These are phyloP conservation scores for Mercenaria mercenaria DNA, from an alignment of 1,140 invertebrate genomes.

Conservation along the genomic window DNA sequence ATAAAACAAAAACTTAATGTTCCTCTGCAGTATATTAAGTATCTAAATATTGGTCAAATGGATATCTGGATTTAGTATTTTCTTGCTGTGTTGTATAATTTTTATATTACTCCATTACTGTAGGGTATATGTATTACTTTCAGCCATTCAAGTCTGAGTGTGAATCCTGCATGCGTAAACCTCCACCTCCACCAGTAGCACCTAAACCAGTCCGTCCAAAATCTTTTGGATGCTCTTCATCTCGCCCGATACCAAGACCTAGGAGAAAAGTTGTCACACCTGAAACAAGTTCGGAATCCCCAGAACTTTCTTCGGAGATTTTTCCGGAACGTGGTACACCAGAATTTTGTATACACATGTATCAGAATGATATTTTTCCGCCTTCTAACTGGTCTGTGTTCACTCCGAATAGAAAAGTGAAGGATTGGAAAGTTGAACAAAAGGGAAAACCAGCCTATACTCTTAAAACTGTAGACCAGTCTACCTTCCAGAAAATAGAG, in stretches of 20 bases:
- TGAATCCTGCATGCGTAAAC: background rate
- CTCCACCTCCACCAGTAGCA: background rate
- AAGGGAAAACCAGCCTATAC: conserved; percentile 21
- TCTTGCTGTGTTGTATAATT: too few species aligned
- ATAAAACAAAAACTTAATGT: too few species aligned
- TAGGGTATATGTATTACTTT: too few species aligned
- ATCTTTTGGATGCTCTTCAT: background rate
- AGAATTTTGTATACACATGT: conserved; percentile 65
- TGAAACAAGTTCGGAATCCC: background rate
- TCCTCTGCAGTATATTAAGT: too few species aligned
- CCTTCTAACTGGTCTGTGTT: conserved; percentile 69
- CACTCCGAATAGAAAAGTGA: conserved; percentile 51
- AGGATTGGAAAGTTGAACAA: conserved; percentile 53
- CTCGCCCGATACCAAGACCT: background rate
- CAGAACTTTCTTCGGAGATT: background rate
- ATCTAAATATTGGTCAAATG: too few species aligned
- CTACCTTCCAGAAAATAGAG: conserved; percentile 39
- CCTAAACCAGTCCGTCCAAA: background rate
- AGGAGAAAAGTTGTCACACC: background rate
- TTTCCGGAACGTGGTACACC: conserved; percentile 40
- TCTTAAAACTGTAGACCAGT: conserved; percentile 46
- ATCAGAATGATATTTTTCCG: conserved; percentile 37
- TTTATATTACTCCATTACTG: too few species aligned
- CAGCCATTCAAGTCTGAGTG: conserved; percentile 2
- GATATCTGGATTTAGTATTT: too few species aligned